These are phyloP conservation scores for Microtus oregoni DNA, from an alignment of 2,113 vertebrate genomes.

Conservation along the genomic window DNA sequence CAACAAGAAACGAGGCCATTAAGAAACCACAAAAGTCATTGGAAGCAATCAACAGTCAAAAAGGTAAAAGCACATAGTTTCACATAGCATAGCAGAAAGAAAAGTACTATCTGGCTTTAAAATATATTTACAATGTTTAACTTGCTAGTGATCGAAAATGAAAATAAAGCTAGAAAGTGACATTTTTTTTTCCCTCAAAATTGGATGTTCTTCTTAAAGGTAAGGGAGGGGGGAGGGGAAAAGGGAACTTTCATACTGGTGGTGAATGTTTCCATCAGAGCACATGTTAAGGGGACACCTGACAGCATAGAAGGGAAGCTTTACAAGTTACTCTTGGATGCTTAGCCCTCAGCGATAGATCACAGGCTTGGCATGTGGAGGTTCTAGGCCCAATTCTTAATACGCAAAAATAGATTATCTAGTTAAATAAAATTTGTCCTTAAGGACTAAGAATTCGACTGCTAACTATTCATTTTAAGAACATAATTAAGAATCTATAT, in stretches of 20 bases:
- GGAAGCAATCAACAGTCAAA: constrained; percentile 70
- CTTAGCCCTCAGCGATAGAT: background rate
- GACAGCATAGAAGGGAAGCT: background rate
- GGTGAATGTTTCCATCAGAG: background rate
- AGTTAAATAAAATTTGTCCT: background rate
- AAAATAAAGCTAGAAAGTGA: background rate
- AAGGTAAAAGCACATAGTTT: constrained; percentile 80
- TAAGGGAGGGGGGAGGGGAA: background rate
- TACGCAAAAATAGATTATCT: background rate
- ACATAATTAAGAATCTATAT: constrained; percentile 13
- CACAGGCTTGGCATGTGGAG: background rate
- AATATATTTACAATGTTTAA: background rate
- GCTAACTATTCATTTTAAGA: background rate
- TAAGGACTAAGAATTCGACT: background rate
- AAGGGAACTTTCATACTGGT: background rate
- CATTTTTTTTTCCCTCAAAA: background rate
- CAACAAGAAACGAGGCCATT: constrained; percentile 59
- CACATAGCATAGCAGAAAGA: constrained; percentile 28
- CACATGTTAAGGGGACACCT: background rate
- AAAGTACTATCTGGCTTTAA: background rate
- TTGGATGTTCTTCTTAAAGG: background rate
- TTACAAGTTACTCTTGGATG: constrained; percentile 4
- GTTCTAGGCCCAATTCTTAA: background rate
- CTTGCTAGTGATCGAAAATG: constrained; percentile 18
- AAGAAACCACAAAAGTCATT: constrained; percentile 73